Percentiles rank a stretch among this genome's conserved stretches.
phyloP scores from a whole-genome alignment of 2,888 invertebrate species.

The Cristatella mucedo region DNA sequence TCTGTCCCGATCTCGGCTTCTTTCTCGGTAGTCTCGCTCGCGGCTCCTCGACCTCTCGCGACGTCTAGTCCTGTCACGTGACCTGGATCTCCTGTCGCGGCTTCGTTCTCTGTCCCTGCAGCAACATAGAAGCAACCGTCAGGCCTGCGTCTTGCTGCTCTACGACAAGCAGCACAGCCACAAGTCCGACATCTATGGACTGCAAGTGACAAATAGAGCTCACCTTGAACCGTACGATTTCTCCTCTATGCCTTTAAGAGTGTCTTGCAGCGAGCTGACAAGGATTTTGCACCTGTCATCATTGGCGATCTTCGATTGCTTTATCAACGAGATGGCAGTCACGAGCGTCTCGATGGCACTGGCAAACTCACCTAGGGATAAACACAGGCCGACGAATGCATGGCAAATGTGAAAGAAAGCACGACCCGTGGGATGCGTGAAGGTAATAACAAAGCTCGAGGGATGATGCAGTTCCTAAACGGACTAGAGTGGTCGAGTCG shows the following conservation, averaged over 20 bases:
- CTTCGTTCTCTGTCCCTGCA: too few species aligned
- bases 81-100: conserved; percentile 51
- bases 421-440: too few species aligned
- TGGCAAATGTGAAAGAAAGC: too few species aligned
- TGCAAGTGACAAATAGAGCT: conserved; percentile 12
- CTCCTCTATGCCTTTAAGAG: conserved; percentile 86
- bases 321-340: conserved; percentile 93
- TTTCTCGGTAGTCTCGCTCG: conserved; percentile 47
- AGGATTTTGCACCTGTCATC: conserved; percentile 96
- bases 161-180: background rate
- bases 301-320: conserved; percentile 84
- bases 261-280: conserved; percentile 88
- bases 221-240: conserved; percentile 65
- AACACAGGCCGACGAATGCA: too few species aligned
- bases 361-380: conserved; percentile 72
- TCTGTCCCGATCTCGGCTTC: conserved; percentile 44
- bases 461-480: too few species aligned
- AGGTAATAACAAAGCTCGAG: too few species aligned
- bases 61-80: conserved; percentile 44
- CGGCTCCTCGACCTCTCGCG: conserved; percentile 34
- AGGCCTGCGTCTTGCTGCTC: too few species aligned
- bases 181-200: background rate
- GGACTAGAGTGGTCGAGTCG: too few species aligned
- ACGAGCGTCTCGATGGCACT: conserved; percentile 96
- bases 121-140: too few species aligned